Evolutionary conservation across 2,888 invertebrate genomes (phyloP).

Genomic region (Tenodera sinensis): DNA sequence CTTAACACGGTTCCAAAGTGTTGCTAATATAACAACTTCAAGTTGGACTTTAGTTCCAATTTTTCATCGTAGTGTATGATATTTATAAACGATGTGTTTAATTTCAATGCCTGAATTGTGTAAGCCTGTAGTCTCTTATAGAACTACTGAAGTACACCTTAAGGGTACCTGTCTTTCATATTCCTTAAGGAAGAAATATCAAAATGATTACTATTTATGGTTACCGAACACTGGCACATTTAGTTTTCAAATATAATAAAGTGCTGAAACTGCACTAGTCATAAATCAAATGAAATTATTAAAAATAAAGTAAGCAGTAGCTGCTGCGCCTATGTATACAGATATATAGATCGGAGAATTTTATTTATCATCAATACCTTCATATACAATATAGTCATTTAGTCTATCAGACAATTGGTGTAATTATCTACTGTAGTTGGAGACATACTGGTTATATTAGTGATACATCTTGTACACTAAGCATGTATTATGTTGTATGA

Average conservation of each 20-base stretch:
- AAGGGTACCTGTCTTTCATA: background rate
- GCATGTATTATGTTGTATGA: background rate
- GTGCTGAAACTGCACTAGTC: conserved; percentile 31
- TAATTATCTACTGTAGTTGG: background rate
- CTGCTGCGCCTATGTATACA: background rate
- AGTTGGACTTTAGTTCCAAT: background rate
- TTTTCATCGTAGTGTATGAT: background rate
- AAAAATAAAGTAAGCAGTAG: background rate
- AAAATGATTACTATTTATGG: conserved; percentile 15
- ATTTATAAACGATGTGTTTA: background rate
- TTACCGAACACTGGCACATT: conserved; percentile 23
- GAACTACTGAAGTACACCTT: background rate
- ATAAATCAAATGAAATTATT: conserved; percentile 23
- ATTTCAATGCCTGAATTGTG: background rate
- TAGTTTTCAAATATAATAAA: conserved; percentile 21
- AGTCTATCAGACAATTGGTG: background rate
- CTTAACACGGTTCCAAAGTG: too few species aligned
- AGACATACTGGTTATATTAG: background rate
- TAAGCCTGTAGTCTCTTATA: background rate
- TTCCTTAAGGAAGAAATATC: background rate
- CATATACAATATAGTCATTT: background rate
- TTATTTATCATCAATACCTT: background rate
- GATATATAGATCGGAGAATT: background rate
- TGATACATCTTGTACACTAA: background rate
- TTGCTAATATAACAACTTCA: too few species aligned